Conservation (phyloP, 1,140 invertebrate species). For the Drosophila ananassae region DNA sequence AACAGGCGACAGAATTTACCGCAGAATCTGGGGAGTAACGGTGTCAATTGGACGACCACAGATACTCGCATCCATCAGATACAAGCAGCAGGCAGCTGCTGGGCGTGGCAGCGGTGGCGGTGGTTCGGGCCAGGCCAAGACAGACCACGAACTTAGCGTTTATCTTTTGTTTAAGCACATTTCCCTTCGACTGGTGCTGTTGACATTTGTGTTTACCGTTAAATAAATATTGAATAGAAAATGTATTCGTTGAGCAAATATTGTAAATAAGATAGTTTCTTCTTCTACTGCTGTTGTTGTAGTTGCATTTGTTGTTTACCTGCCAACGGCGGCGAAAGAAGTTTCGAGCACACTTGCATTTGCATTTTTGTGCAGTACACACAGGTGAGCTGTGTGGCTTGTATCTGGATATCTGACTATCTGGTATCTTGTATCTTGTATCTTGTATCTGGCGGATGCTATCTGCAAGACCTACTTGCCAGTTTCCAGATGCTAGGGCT, state of each 20-base stretch:
- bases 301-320: slow-evolving; percentile 51
- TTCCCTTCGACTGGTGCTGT: slow-evolving; percentile 33
- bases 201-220: slow-evolving; percentile 74
- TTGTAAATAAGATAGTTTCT: slow-evolving; percentile 77
- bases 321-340: slow-evolving; percentile 17
- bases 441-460: slow-evolving; percentile 44
- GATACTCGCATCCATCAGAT: slow-evolving; percentile 59
- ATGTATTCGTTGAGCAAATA: slow-evolving; percentile 78
- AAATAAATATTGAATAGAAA: slow-evolving; percentile 74
- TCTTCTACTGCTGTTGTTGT: neutral
- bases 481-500: slow-evolving; percentile 29
- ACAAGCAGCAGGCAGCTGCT: slow-evolving; percentile 42
- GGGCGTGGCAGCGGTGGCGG: slow-evolving; percentile 53
- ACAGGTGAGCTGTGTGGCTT: slow-evolving; percentile 32
- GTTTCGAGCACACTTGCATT: slow-evolving; percentile 32
- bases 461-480: slow-evolving; percentile 40
- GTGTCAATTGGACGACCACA: slow-evolving; percentile 58
- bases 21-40: slow-evolving; percentile 49
- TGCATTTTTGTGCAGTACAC: slow-evolving; percentile 58
- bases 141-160: slow-evolving; percentile 46
- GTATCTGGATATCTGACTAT: neutral
- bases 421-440: slow-evolving; percentile 4
- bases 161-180: slow-evolving; percentile 74
- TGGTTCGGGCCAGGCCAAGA: neutral
- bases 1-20: slow-evolving; percentile 39